These are phyloP conservation scores for Notechis scutatus DNA, from an alignment of 2,113 vertebrate species.

Conservation along the genomic window DNA sequence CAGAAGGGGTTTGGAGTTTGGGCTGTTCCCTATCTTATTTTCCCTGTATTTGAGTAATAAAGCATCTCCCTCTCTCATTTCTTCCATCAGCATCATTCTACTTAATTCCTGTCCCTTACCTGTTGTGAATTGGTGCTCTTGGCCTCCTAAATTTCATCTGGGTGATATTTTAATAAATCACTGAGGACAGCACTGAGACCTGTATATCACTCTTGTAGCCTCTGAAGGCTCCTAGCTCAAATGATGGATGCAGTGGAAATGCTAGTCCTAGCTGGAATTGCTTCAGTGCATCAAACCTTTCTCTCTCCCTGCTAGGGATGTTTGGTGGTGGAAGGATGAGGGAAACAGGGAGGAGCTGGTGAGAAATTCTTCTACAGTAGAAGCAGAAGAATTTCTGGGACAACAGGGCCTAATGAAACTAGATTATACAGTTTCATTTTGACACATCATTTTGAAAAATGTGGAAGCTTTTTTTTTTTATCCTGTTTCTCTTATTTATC, in stretches of 20 bases:
- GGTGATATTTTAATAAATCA: slow-evolving; percentile 50
- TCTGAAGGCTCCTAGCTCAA: slow-evolving; percentile 50
- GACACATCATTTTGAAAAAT: slow-evolving; percentile 7
- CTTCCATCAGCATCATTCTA: neutral
- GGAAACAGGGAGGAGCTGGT: neutral
- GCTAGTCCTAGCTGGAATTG: slow-evolving; percentile 51
- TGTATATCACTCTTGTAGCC: slow-evolving; percentile 51
- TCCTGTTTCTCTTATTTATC: neutral
- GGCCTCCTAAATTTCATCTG: slow-evolving; percentile 35
- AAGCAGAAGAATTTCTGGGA: neutral
- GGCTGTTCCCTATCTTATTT: neutral
- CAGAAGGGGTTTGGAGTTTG: neutral
- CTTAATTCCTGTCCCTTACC: neutral
- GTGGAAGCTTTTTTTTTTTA: neutral
- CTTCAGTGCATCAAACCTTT: slow-evolving; percentile 12
- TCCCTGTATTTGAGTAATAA: neutral
- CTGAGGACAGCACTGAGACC: slow-evolving; percentile 30
- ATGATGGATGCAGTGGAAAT: slow-evolving; percentile 51
- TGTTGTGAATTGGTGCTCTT: neutral
- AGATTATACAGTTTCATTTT: neutral
- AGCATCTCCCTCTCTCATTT: neutral
- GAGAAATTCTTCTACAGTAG: neutral
- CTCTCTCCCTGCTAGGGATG: neutral
- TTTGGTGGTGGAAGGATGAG: neutral
- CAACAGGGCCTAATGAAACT: neutral